A percentile compares a stretch with the other conserved stretches of the same genome.
Evolutionary conservation across 37 sponge, comb jelly and placozoan genomes (phyloP).

Genomic region (Chondrilla cf. caribensis): DNA sequence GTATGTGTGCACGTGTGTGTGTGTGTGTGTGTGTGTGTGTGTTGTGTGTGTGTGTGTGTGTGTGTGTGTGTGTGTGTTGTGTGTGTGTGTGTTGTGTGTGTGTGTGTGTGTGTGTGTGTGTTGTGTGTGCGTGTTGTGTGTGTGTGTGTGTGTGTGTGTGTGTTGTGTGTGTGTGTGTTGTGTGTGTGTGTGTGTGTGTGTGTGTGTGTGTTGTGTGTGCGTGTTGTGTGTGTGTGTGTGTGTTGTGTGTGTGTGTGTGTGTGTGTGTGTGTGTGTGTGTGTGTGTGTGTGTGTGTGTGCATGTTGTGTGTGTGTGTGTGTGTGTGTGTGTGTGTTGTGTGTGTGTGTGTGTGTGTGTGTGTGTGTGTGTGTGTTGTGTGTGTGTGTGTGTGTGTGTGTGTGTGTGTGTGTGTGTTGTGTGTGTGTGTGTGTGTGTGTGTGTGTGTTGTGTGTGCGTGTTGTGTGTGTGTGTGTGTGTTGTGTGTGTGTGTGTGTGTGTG

Average conservation of each 20-base stretch:
- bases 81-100: background rate
- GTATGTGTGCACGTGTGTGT: background rate
- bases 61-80: slow-evolving; percentile 10
- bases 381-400: background rate
- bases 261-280: background rate
- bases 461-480: too few species aligned
- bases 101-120: background rate
- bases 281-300: slow-evolving; percentile 11
- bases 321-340: slow-evolving; percentile 10
- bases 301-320: slow-evolving; percentile 15
- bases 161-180: slow-evolving; percentile 6
- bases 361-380: background rate
- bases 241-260: background rate
- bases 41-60: slow-evolving; percentile 9
- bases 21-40: slow-evolving; percentile 22
- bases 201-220: background rate
- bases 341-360: background rate
- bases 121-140: background rate
- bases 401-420: slow-evolving; percentile 13
- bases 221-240: background rate
- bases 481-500: background rate
- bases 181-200: slow-evolving; percentile 11
- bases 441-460: background rate
- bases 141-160: slow-evolving; percentile 16
- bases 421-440: background rate